These are phyloP conservation scores for Hypotaenidia okinawae DNA, from an alignment of 2,797 vertebrate species.

Conservation along the genomic window DNA sequence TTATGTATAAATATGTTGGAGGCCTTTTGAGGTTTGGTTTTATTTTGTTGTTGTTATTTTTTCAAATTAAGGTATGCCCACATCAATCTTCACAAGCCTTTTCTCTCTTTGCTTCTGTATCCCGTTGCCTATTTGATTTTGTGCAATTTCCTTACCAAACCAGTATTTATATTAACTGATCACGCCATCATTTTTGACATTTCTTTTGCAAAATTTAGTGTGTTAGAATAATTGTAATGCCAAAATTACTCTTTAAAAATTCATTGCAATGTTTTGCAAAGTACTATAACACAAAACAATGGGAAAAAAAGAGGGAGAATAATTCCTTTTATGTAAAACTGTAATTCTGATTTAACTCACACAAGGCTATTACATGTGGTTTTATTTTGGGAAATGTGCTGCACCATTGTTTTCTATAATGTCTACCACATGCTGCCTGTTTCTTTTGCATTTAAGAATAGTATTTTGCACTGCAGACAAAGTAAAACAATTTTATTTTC, in stretches of 20 bases:
- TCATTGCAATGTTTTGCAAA: background rate
- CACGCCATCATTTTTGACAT: background rate
- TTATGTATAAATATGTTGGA: background rate
- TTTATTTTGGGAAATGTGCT: conserved; percentile 41
- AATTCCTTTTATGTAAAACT: conserved; percentile 11
- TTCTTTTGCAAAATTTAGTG: background rate
- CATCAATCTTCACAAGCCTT: background rate
- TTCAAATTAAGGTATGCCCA: background rate
- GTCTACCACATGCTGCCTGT: conserved; percentile 25
- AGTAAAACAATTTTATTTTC: background rate
- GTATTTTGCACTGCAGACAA: background rate
- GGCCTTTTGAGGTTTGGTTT: background rate
- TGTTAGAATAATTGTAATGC: background rate
- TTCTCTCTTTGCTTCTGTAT: background rate
- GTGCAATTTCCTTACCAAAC: background rate
- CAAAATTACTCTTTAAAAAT: background rate
- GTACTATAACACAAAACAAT: background rate
- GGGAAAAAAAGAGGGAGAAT: background rate
- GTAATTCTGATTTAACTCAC: background rate
- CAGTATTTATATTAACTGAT: background rate
- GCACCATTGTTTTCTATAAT: conserved; percentile 44
- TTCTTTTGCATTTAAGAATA: background rate
- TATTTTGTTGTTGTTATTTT: background rate
- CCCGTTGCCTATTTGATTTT: background rate
- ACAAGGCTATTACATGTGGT: background rate